Conservation (phyloP, 1,140 invertebrate genomes). For the Saccostrea echinata region DNA sequence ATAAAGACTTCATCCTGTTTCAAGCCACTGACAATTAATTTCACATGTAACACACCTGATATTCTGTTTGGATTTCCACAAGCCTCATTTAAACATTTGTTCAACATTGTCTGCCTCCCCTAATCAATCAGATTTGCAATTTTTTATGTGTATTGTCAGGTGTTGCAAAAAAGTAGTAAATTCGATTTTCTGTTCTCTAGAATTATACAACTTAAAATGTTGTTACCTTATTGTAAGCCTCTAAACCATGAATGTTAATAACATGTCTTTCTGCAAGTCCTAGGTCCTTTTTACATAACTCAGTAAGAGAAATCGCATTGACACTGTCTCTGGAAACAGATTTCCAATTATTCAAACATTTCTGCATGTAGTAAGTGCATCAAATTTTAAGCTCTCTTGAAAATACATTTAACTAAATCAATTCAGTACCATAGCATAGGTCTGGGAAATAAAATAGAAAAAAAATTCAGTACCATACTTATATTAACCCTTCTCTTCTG, state of each 20-base stretch:
- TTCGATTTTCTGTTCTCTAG: background rate
- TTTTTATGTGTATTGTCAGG: background rate
- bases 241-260: conserved; percentile 52
- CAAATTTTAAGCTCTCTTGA: no score
- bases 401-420: background rate
- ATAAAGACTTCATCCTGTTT: background rate
- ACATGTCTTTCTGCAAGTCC: conserved; percentile 7
- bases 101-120: conserved; percentile 51
- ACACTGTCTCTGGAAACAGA: conserved; percentile 45
- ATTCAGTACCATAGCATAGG: background rate
- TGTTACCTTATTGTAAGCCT: conserved; percentile 58
- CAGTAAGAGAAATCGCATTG: conserved; percentile 36
- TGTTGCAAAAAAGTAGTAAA: background rate
- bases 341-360: no score
- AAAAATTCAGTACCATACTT: background rate
- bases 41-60: background rate
- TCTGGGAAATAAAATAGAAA: no score
- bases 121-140: background rate
- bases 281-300: conserved; percentile 35
- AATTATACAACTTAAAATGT: no score
- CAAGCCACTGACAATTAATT: background rate
- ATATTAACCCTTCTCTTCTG: background rate
- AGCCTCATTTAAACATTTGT: conserved; percentile 43
- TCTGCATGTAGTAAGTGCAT: no score
- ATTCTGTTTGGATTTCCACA: conserved; percentile 11